A percentile compares a stretch with the other conserved stretches of the same genome.
Evolutionary conservation across 2,888 invertebrate genomes (phyloP).

Genomic region (Heliconius erato): DNA sequence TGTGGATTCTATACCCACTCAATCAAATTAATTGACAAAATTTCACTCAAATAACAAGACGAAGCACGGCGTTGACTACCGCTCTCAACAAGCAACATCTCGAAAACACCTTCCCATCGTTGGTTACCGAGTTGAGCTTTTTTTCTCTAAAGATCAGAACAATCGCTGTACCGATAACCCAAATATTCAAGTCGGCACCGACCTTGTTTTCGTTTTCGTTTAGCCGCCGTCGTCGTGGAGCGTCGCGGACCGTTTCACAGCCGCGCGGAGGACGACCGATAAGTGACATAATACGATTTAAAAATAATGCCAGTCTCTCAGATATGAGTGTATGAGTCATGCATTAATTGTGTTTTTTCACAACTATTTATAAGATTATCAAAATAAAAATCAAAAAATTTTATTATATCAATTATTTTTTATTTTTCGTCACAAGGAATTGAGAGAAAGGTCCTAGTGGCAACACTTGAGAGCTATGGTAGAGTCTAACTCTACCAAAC

Average conservation of each 20-base stretch:
- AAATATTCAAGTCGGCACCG: conserved; percentile 76
- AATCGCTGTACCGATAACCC: conserved; percentile 65
- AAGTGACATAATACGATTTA: conserved; percentile 63
- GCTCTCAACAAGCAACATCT: neutral
- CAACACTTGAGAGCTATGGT: neutral
- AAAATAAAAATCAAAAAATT: no score
- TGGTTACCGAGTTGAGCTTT: neutral
- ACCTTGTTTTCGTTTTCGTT: conserved; percentile 84
- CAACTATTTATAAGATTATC: neutral
- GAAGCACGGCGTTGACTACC: neutral
- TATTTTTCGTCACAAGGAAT: neutral
- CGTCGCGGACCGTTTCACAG: conserved; percentile 60
- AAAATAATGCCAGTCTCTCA: conserved; percentile 53
- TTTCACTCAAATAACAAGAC: neutral
- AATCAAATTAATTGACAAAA: neutral
- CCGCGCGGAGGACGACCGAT: conserved; percentile 57
- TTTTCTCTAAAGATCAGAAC: conserved; percentile 53
- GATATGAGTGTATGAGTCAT: conserved; percentile 32
- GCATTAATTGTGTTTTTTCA: conserved; percentile 12
- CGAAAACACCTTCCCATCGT: neutral
- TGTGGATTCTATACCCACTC: neutral
- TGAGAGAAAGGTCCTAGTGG: neutral
- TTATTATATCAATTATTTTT: no score
- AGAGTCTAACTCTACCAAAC: no score
- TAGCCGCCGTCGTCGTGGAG: conserved; percentile 41